Evolutionary conservation across 1,140 invertebrate genomes (phyloP).

Genomic region (Eurytemora carolleeae): DNA sequence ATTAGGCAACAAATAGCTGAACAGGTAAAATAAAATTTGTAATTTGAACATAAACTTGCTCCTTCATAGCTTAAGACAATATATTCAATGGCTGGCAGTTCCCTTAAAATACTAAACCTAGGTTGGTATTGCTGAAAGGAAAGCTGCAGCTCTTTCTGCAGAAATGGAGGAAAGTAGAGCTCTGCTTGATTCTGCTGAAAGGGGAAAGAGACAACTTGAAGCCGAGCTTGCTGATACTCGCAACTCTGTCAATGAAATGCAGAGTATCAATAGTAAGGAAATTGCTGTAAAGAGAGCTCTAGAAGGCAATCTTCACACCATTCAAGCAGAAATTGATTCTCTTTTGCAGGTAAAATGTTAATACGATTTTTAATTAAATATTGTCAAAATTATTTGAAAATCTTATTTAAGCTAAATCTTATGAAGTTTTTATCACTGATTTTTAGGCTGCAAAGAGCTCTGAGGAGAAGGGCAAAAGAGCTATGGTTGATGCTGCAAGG

Average conservation of each 20-base stretch:
- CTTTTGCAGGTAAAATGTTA: too few species aligned
- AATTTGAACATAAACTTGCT: too few species aligned
- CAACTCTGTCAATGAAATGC: slow-evolving; percentile 20
- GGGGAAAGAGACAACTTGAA: slow-evolving; percentile 25
- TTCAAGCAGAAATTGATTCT: slow-evolving; percentile 50
- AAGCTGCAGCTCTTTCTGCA: slow-evolving; percentile 29
- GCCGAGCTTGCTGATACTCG: neutral
- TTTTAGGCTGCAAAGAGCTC: slow-evolving; percentile 29
- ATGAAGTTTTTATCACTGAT: slow-evolving; percentile 36
- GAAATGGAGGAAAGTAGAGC: slow-evolving; percentile 35
- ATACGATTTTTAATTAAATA: too few species aligned
- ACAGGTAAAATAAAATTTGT: too few species aligned
- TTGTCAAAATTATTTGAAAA: too few species aligned
- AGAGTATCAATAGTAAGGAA: slow-evolving; percentile 71
- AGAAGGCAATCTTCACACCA: slow-evolving; percentile 83
- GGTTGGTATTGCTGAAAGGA: slow-evolving; percentile 39
- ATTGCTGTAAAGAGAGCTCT: slow-evolving; percentile 92
- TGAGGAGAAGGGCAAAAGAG: slow-evolving; percentile 77
- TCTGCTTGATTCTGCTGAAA: slow-evolving; percentile 34
- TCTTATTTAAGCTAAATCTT: slow-evolving; percentile 57
- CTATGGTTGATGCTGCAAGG: slow-evolving; percentile 88
- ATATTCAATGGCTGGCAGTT: too few species aligned
- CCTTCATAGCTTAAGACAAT: too few species aligned
- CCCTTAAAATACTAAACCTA: too few species aligned
- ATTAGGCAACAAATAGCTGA: slow-evolving; percentile 89